Base-by-base conservation (phyloP, 2,797 vertebrate genomes). In the Micropoecilia bifurca region DNA sequence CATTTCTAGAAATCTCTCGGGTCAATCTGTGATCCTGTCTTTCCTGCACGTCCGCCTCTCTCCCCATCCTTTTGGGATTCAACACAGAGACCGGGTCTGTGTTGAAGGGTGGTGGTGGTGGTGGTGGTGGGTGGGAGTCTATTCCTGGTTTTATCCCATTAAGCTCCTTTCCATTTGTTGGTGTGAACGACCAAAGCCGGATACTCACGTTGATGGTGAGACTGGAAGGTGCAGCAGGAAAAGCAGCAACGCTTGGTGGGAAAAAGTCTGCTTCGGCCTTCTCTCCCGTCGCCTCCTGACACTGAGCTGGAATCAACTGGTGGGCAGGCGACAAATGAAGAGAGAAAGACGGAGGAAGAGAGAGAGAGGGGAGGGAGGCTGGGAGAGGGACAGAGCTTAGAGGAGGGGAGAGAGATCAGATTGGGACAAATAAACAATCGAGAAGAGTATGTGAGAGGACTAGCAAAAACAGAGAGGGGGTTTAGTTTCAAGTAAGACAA, bases 201-300 rank as follows among this genome's bases (percentile, higher is more conserved):
- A 80, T 95, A 95, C 95, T 96, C 81, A 96, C 95, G 10, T 82
- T 85, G 61, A 78, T 74, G 16, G 86, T 22, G 36, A 76, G 74
- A 78, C 30, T 36, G 25, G 47, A 71, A 77, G 86, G 73, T 75
- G 82, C 75, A 85, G 46, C 47, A 47, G 73, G 16, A 79, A 77
- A 76, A 73, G 45, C 20, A 13, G 16, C 6, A 7, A 50, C 57
- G 66, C 78, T 81, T 76, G 30, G 55, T 55, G 43, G 55, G 48
- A 75, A 86, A 82, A 71, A 4, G 63, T 33, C 80, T 84, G 18
- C 79, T 75, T 30, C 3, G 75, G 80, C 48, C 78, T 77, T 30
- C 48, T 81, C n/a, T 80, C 39, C 69, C 0, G 61, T 82, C 72
- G 71, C 73, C 82, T 69, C 47, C 78, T 46, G 78, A 73, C 55